These are phyloP conservation scores for Lypha dubia DNA, from an alignment of 2,888 invertebrate species.

Conservation along the genomic window DNA sequence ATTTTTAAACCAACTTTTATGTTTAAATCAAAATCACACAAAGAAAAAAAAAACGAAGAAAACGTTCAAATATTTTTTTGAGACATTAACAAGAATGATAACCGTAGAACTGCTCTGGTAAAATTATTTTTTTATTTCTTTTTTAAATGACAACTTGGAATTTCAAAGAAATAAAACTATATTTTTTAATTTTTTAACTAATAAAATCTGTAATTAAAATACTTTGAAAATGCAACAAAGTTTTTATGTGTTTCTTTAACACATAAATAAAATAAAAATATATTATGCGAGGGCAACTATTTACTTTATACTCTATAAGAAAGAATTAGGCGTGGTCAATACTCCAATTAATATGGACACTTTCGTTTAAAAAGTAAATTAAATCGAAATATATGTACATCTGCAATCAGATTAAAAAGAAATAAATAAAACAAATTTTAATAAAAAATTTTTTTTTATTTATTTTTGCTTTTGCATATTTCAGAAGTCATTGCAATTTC, in stretches of 20 bases:
- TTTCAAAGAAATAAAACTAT: background rate
- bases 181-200: background rate
- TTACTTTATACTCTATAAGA: too few relatives aligned
- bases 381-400: too few relatives aligned
- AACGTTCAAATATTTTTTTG: too few relatives aligned
- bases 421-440: too few relatives aligned
- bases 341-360: too few relatives aligned
- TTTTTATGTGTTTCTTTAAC: background rate
- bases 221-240: slow-evolving; percentile 7
- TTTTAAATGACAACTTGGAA: slow-evolving; percentile 3
- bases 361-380: too few relatives aligned
- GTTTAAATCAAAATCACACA: slow-evolving; percentile 37
- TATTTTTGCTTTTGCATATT: too few relatives aligned
- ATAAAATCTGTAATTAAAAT: background rate
- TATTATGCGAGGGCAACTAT: background rate
- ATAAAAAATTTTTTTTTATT: too few relatives aligned
- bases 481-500: too few relatives aligned
- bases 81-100: background rate
- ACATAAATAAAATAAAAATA: background rate
- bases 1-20: slow-evolving; percentile 32
- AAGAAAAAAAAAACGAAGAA: slow-evolving; percentile 13
- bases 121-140: background rate
- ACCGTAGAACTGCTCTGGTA: background rate
- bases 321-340: too few relatives aligned
- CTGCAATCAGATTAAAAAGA: too few relatives aligned